A percentile compares a stretch with the other conserved stretches of the same genome.
Conservation (phyloP, 2,888 invertebrate genomes). For the Dicyrtoma fusca region DNA sequence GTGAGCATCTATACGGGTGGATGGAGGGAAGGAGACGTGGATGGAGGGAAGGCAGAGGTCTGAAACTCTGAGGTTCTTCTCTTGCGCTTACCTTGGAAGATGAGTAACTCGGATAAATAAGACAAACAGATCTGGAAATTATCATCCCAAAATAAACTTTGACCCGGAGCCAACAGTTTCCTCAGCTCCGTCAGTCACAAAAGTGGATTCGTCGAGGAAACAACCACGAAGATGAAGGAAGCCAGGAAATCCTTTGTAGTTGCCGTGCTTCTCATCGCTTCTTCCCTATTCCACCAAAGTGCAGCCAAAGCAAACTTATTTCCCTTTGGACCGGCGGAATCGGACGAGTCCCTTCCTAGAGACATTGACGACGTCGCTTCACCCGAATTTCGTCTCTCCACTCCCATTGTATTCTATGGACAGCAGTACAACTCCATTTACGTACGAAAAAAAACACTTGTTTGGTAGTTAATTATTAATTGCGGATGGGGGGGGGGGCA, state of each 20-base stretch:
- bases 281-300: not conserved
- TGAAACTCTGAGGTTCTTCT: too few relatives aligned
- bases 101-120: constrained; percentile 44
- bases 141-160: constrained; percentile 57
- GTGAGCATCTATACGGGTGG: not conserved
- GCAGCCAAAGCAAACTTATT: constrained; percentile 61
- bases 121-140: constrained; percentile 37
- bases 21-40: not conserved
- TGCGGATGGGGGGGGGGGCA: too few relatives aligned
- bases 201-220: constrained; percentile 50
- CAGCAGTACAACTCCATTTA: constrained; percentile 74
- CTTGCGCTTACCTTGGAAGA: constrained; percentile 38
- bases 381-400: constrained; percentile 68
- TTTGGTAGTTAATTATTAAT: too few relatives aligned
- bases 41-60: not conserved
- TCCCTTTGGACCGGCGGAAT: constrained; percentile 64
- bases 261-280: constrained; percentile 6
- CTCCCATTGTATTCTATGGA: constrained; percentile 80
- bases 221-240: constrained; percentile 38
- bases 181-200: constrained; percentile 52
- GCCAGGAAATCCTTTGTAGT: not conserved
- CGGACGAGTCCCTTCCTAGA: constrained; percentile 63
- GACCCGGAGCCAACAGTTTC: constrained; percentile 57
- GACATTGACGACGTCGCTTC: constrained; percentile 68
- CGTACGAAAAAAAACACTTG: too few relatives aligned